phyloP scores from a whole-genome alignment of 2,888 invertebrate species.

The Thera obeliscata region DNA sequence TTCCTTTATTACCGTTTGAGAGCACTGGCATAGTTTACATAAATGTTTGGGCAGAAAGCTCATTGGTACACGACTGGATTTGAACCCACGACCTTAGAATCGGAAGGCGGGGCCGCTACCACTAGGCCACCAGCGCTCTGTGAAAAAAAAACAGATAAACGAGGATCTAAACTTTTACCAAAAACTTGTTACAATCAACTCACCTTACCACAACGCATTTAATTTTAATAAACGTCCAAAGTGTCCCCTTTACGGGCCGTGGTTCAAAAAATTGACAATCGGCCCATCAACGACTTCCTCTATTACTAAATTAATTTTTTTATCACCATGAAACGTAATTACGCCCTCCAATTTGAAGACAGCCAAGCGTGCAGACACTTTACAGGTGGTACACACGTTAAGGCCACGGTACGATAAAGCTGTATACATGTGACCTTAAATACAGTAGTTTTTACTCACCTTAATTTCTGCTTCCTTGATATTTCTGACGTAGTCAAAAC shows the following conservation, averaged over 20 bases:
- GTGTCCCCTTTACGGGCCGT: constrained; percentile 43
- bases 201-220: constrained; percentile 32
- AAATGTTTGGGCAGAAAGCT: too few relatives aligned
- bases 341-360: constrained; percentile 68
- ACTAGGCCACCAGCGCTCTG: too few relatives aligned
- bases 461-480: not conserved
- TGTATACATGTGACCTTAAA: not conserved
- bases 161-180: constrained; percentile 9
- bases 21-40: too few relatives aligned
- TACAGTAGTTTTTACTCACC: not conserved
- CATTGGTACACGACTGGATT: too few relatives aligned
- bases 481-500: too few relatives aligned
- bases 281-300: constrained; percentile 60
- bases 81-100: too few relatives aligned
- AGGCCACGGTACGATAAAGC: constrained; percentile 2
- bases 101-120: too few relatives aligned
- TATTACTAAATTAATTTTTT: constrained; percentile 60
- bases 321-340: constrained; percentile 68
- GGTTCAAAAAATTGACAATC: constrained; percentile 47
- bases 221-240: constrained; percentile 39
- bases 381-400: constrained; percentile 37
- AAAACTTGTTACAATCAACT: constrained; percentile 28
- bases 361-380: constrained; percentile 59
- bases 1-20: too few relatives aligned
- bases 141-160: constrained; percentile 12